Base-by-base conservation (phyloP, 2,113 vertebrate species). In the Stigmatopora nigra region DNA sequence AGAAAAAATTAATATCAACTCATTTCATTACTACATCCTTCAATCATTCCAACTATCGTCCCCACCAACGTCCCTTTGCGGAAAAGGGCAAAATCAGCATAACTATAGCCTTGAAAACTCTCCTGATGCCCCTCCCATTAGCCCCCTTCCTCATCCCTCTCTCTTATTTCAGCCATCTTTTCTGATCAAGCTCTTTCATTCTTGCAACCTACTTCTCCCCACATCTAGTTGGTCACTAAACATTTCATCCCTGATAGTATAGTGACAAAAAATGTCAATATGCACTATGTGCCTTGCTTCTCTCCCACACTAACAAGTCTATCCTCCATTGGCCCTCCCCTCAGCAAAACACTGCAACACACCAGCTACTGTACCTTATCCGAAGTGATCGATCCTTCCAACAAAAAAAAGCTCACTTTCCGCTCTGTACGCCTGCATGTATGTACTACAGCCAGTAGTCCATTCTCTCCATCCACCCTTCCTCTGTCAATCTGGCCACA, bases 401-500 rank as follows among this genome's bases (percentile, higher is more conserved):
- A n/a, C n/a, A 15, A 17, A 69, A 15, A 17, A 69, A 61, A 64
- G 14, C 41, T 61, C 17, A 65, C 63, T 63, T 79, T 52, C 72
- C 12, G 67, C 68, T 70, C 69, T 66, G 36, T 1, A 63, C 67
- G 60, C n/a, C 73, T 41, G 57, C 36, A 60, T 38, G 61, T 67
- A 60, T 38, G 61, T 67, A 64, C 52, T 67, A 64, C 52, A 69
- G 64, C 45, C 41, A 76, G 79, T 63, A 46, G 68, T 78, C 73
- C 63, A 70, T 68, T 89, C 86, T 82, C 82, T 89, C 86, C 78
- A 75, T 86, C 73, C 81, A 81, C 83, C 81, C 83, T 83, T 88
- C 86, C 78, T 84, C 83, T 83, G 84, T 87, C 86, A 88, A 80
- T 91, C 89, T 90, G 88, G 87, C 82, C 84, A 87, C 86, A 90